Conservation (phyloP, 2,888 invertebrate species). For the Xestia xanthographa region DNA sequence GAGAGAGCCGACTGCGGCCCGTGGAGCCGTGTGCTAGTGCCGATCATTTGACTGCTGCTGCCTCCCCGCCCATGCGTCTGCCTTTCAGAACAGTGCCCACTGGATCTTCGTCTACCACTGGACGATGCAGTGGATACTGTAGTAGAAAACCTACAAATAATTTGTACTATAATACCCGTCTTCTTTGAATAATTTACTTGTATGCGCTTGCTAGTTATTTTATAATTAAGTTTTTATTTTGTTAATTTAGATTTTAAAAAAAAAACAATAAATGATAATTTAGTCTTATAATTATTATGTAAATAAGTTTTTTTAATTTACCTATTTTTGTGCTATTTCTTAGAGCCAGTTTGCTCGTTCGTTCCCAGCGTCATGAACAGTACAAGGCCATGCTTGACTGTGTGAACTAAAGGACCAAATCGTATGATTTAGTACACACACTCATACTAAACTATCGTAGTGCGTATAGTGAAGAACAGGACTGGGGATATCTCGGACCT, state of each 20-base stretch:
- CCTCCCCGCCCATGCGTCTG: slow-evolving; percentile 74
- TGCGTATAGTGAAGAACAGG: no score
- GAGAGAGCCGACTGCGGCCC: slow-evolving; percentile 75
- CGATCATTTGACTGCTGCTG: slow-evolving; percentile 75
- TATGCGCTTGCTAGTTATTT: slow-evolving; percentile 36
- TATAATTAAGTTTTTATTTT: slow-evolving; percentile 21
- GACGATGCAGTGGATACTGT: slow-evolving; percentile 46
- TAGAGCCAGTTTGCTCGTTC: no score
- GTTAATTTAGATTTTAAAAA: neutral
- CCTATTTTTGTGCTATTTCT: no score
- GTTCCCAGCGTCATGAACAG: no score
- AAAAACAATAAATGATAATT: neutral
- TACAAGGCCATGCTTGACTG: no score
- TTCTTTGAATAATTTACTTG: slow-evolving; percentile 68
- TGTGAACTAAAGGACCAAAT: no score
- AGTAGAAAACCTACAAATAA: slow-evolving; percentile 74
- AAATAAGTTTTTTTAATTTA: neutral
- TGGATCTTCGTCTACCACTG: slow-evolving; percentile 28
- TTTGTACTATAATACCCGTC: slow-evolving; percentile 79
- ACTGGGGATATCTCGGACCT: no score
- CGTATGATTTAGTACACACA: no score
- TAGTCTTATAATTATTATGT: neutral
- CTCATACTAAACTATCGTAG: no score
- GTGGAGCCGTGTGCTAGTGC: slow-evolving; percentile 72
- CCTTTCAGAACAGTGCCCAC: slow-evolving; percentile 70